Conservation (phyloP, 2,113 vertebrate species). For the Gobio gobio region DNA sequence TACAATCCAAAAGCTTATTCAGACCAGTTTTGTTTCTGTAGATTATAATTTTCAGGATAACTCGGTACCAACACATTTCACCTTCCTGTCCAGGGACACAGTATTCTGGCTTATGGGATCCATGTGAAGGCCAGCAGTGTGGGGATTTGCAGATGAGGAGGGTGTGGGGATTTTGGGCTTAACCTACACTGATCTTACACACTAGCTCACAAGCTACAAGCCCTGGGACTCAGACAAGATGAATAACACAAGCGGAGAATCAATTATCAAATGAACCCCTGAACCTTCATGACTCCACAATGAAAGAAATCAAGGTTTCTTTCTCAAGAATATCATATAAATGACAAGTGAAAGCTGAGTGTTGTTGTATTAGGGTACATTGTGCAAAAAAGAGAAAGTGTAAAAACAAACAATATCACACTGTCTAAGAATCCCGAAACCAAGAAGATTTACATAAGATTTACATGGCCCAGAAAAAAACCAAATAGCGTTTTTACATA, state of each 20-base stretch:
- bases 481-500: constrained; percentile 18
- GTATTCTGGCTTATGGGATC: constrained; percentile 58
- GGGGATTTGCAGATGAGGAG: constrained; percentile 64
- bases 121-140: constrained; percentile 60
- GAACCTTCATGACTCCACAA: not conserved
- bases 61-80: constrained; percentile 12
- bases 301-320: not conserved
- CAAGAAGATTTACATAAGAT: constrained; percentile 9
- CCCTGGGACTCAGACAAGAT: constrained; percentile 25
- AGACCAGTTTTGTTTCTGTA: not conserved
- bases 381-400: not conserved
- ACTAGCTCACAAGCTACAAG: constrained; percentile 52
- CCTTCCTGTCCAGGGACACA: constrained; percentile 42
- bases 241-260: constrained; percentile 50
- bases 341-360: not conserved
- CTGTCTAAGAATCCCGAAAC: not conserved
- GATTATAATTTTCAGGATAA: not conserved
- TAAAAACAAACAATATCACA: not conserved
- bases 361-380: not conserved
- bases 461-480: not conserved
- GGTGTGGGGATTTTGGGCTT: constrained; percentile 67
- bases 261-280: constrained; percentile 25
- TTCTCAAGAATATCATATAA: not conserved
- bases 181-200: constrained; percentile 67
- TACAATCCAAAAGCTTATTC: not conserved